These are phyloP conservation scores for Myotis findleyi DNA, from an alignment of 2,797 vertebrate genomes.

Conservation along the genomic window DNA sequence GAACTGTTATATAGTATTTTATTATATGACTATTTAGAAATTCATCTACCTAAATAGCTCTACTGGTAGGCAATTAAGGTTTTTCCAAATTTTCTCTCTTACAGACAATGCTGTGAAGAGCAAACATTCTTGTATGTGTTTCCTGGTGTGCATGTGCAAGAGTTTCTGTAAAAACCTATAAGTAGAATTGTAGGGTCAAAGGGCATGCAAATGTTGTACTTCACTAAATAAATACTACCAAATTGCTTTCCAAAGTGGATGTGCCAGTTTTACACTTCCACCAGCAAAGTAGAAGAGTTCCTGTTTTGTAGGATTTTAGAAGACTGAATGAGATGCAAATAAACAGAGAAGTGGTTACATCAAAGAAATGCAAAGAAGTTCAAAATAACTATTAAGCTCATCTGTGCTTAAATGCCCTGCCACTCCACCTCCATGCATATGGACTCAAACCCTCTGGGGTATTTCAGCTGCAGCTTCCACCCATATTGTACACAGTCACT, in stretches of 20 bases:
- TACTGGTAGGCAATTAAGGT: slow-evolving; percentile 24
- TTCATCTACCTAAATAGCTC: slow-evolving; percentile 36
- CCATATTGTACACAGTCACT: background rate
- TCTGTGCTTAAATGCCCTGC: background rate
- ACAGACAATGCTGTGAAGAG: background rate
- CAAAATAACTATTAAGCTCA: background rate
- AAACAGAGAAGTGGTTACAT: background rate
- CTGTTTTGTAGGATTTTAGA: slow-evolving; percentile 1
- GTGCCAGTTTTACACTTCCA: background rate
- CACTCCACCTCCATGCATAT: background rate
- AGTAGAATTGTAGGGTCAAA: background rate
- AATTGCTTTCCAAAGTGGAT: background rate
- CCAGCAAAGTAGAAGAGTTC: background rate
- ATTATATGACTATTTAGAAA: slow-evolving; percentile 59
- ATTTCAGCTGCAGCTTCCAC: background rate
- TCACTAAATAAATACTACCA: background rate
- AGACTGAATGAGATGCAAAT: background rate
- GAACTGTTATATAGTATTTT: slow-evolving; percentile 8
- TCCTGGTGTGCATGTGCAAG: background rate
- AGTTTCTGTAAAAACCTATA: slow-evolving; percentile 10
- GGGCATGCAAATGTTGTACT: background rate
- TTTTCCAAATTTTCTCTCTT: slow-evolving; percentile 39
- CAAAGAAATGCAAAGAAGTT: background rate
- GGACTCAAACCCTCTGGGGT: background rate
- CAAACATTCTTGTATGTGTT: background rate